Conservation (phyloP, 1,140 invertebrate genomes). For the Pachyrhynchus sulphureomaculatus region DNA sequence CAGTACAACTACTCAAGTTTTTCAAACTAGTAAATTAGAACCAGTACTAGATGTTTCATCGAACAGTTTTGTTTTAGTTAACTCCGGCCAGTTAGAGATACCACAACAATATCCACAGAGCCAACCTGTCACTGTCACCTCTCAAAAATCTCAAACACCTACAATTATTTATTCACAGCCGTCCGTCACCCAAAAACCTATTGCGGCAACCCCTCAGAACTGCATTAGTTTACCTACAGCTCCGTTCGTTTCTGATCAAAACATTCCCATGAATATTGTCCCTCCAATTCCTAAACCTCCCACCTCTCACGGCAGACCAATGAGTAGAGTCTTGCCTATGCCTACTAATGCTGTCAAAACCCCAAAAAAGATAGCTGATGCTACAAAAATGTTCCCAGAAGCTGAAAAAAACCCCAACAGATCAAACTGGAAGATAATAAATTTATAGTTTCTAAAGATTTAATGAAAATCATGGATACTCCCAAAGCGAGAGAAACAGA, state of each 20-base stretch:
- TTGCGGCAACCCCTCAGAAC: conserved; percentile 41
- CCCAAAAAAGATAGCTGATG: conserved; percentile 44
- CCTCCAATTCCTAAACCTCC: conserved; percentile 61
- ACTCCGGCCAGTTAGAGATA: conserved; percentile 49
- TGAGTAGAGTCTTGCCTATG: conserved; percentile 74
- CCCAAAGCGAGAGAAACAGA: conserved; percentile 27
- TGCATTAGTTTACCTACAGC: conserved; percentile 61
- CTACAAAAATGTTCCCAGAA: conserved; percentile 51
- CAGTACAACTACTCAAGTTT: conserved; percentile 77
- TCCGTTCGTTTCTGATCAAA: conserved; percentile 58
- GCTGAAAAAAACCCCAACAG: conserved; percentile 55
- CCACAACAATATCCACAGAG: conserved; percentile 27
- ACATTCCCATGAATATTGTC: conserved; percentile 67
- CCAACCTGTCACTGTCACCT: conserved; percentile 11
- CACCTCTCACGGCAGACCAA: conserved; percentile 58
- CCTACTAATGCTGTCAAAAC: conserved; percentile 54
- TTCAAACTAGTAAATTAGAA: conserved; percentile 79
- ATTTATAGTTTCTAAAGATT: conserved; percentile 25
- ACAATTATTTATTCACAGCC: conserved; percentile 31
- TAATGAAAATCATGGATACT: conserved; percentile 18
- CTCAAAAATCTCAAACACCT: conserved; percentile 27
- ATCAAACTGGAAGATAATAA: conserved; percentile 53
- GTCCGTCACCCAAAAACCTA: conserved; percentile 29
- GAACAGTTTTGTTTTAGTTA: conserved; percentile 70
- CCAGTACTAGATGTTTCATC: conserved; percentile 70